A percentile compares a stretch with the other conserved stretches of the same genome.
phyloP scores from a whole-genome alignment of 64 coral and sea anemone genomes.

The Actinia tenebrosa region DNA sequence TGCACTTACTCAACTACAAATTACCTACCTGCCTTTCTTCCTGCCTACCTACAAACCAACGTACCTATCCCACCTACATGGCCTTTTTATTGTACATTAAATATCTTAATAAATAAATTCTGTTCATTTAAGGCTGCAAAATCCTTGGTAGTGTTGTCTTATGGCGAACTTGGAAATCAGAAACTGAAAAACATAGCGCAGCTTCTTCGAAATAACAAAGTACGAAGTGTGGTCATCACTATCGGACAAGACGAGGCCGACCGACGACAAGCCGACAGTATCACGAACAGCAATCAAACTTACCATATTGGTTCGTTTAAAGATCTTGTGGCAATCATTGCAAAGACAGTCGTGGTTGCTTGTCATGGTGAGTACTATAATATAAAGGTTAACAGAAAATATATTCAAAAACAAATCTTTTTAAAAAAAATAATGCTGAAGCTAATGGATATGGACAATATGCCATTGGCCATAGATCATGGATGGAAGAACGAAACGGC shows the following conservation, averaged over 20 bases:
- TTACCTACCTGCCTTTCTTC: too few species aligned
- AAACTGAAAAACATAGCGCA: conserved; percentile 50
- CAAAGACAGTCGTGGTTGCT: conserved; percentile 58
- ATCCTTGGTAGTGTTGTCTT: conserved; percentile 63
- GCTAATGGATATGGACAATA: too few species aligned
- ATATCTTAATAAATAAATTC: background rate
- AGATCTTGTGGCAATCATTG: conserved; percentile 63
- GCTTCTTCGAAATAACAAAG: conserved; percentile 58
- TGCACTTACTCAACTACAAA: background rate
- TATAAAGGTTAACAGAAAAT: too few species aligned
- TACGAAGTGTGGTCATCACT: conserved; percentile 62
- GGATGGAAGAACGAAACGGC: too few species aligned
- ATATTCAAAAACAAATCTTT: too few species aligned
- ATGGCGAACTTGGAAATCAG: conserved; percentile 48
- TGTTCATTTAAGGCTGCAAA: conserved; percentile 26
- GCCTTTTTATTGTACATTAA: background rate
- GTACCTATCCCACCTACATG: too few species aligned
- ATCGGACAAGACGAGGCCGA: conserved; percentile 57
- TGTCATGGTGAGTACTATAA: conserved; percentile 59
- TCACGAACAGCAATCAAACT: conserved; percentile 54
- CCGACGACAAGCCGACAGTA: conserved; percentile 52
- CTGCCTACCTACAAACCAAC: too few species aligned
- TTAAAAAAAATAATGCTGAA: too few species aligned
- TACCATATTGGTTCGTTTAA: conserved; percentile 64
- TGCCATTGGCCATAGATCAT: too few species aligned